phyloP scores from a whole-genome alignment of 1,140 invertebrate species.

The Drosophila tani region DNA sequence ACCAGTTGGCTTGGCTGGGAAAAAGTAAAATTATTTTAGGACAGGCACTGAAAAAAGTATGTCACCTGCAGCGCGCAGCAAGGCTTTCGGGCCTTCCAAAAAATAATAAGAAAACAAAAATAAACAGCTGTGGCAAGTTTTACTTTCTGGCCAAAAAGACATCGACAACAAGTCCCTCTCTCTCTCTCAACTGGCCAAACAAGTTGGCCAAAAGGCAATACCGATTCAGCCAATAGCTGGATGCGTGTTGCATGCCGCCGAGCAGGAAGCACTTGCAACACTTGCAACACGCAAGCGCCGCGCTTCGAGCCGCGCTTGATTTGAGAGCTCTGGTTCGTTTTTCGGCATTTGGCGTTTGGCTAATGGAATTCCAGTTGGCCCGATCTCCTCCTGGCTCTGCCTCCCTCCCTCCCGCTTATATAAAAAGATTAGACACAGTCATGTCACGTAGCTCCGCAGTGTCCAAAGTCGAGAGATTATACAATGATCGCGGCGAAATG shows the following conservation, averaged over 20 bases:
- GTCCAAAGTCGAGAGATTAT: slow-evolving; percentile 42
- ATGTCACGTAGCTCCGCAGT: slow-evolving; percentile 43
- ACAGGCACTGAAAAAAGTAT: slow-evolving; percentile 72
- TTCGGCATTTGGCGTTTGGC: slow-evolving; percentile 39
- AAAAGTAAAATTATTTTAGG: slow-evolving; percentile 83
- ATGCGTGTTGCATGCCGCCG: slow-evolving; percentile 73
- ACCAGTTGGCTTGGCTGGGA: slow-evolving; percentile 59
- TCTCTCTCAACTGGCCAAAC: slow-evolving; percentile 66
- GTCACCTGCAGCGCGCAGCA: slow-evolving; percentile 62
- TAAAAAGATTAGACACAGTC: slow-evolving; percentile 57
- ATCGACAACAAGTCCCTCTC: slow-evolving; percentile 46
- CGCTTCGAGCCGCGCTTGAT: slow-evolving; percentile 37
- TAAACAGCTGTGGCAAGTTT: slow-evolving; percentile 69
- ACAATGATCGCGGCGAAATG: slow-evolving; percentile 48
- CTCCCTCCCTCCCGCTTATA: slow-evolving; percentile 25
- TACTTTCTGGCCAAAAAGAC: slow-evolving; percentile 64
- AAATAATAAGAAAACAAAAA: slow-evolving; percentile 13
- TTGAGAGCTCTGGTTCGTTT: slow-evolving; percentile 56
- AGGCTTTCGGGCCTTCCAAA: slow-evolving; percentile 18
- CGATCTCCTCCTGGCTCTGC: neutral
- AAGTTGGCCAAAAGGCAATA: slow-evolving; percentile 54
- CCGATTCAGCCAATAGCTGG: slow-evolving; percentile 23
- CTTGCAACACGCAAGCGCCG: slow-evolving; percentile 72
- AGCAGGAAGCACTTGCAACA: slow-evolving; percentile 79
- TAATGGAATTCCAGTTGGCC: slow-evolving; percentile 44